A percentile compares a stretch with the other conserved stretches of the same genome.
Evolutionary conservation across 2,113 vertebrate species (phyloP).

Genomic region (Stomatorhinus ivindoensis): DNA sequence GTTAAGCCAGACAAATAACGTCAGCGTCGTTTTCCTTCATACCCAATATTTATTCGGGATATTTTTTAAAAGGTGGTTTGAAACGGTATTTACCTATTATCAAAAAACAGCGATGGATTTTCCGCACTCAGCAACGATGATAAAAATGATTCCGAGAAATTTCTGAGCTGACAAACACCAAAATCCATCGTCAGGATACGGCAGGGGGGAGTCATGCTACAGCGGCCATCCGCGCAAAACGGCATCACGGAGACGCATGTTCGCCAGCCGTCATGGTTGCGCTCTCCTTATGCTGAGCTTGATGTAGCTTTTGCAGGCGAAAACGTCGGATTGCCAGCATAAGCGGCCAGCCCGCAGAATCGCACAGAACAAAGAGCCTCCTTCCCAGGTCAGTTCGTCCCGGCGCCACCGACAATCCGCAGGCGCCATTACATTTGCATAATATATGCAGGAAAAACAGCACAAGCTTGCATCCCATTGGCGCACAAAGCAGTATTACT

Average conservation of each 20-base stretch:
- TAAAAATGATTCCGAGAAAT: slow-evolving; percentile 91
- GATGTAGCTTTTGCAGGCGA: slow-evolving; percentile 29
- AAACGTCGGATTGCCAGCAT: slow-evolving; percentile 1
- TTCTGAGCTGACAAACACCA: slow-evolving; percentile 88
- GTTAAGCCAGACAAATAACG: background rate
- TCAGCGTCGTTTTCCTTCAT: background rate
- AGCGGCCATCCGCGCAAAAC: slow-evolving; percentile 41
- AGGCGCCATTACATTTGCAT: slow-evolving; percentile 48
- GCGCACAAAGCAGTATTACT: slow-evolving; percentile 27
- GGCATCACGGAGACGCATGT: background rate
- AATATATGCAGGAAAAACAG: slow-evolving; percentile 59
- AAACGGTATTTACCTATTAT: slow-evolving; percentile 75
- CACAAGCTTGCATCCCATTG: slow-evolving; percentile 42
- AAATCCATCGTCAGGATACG: slow-evolving; percentile 92
- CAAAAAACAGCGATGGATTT: slow-evolving; percentile 75
- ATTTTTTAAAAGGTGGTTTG: background rate
- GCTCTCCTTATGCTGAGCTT: slow-evolving; percentile 4
- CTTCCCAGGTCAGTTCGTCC: slow-evolving; percentile 53
- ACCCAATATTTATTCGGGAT: background rate
- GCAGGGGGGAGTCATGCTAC: slow-evolving; percentile 81
- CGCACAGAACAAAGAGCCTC: slow-evolving; percentile 44
- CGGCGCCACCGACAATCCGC: slow-evolving; percentile 52
- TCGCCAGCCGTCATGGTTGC: background rate
- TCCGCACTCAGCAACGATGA: slow-evolving; percentile 85
- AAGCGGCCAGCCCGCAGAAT: slow-evolving; percentile 28